These are phyloP conservation scores for Drosophila santomea DNA, from an alignment of 1,140 invertebrate genomes.

Conservation along the genomic window DNA sequence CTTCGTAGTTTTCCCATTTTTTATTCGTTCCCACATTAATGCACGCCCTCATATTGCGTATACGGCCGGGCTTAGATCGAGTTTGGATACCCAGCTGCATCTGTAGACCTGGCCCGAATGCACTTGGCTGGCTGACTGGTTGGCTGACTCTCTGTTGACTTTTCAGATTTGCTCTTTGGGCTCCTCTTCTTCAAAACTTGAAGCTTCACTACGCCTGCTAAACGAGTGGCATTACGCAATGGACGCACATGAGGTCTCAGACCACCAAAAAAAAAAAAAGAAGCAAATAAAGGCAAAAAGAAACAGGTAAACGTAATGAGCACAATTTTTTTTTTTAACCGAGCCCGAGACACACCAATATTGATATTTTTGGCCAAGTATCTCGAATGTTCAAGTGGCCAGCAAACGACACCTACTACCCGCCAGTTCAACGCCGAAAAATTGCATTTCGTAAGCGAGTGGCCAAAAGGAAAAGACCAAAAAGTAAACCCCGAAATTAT, in stretches of 20 bases:
- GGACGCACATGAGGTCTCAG: slow-evolving; percentile 71
- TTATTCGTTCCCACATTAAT: slow-evolving; percentile 38
- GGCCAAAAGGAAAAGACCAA: slow-evolving; percentile 20
- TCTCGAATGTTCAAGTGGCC: slow-evolving; percentile 48
- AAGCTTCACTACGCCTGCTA: slow-evolving; percentile 71
- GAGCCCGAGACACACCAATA: slow-evolving; percentile 63
- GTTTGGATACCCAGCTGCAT: slow-evolving; percentile 22
- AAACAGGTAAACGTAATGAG: slow-evolving; percentile 77
- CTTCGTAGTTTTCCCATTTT: slow-evolving; percentile 14
- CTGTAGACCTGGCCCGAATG: slow-evolving; percentile 57
- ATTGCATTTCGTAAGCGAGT: slow-evolving; percentile 65
- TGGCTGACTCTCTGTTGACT: slow-evolving; percentile 73
- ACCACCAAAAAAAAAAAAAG: slow-evolving; percentile 2
- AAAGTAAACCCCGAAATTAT: slow-evolving; percentile 46
- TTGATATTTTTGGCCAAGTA: slow-evolving; percentile 75
- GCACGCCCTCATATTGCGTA: slow-evolving; percentile 52
- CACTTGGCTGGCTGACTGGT: slow-evolving; percentile 58
- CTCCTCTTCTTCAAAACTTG: slow-evolving; percentile 53
- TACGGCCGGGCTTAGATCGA: slow-evolving; percentile 24
- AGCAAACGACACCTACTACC: slow-evolving; percentile 69
- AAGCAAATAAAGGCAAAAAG: slow-evolving; percentile 7
- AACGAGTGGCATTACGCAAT: slow-evolving; percentile 76
- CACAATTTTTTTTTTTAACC: slow-evolving; percentile 34
- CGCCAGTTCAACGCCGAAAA: slow-evolving; percentile 39
- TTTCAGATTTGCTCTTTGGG: slow-evolving; percentile 62